Evolutionary conservation across 2,888 invertebrate genomes (phyloP).

Genomic region (Drosophila lutescens): DNA sequence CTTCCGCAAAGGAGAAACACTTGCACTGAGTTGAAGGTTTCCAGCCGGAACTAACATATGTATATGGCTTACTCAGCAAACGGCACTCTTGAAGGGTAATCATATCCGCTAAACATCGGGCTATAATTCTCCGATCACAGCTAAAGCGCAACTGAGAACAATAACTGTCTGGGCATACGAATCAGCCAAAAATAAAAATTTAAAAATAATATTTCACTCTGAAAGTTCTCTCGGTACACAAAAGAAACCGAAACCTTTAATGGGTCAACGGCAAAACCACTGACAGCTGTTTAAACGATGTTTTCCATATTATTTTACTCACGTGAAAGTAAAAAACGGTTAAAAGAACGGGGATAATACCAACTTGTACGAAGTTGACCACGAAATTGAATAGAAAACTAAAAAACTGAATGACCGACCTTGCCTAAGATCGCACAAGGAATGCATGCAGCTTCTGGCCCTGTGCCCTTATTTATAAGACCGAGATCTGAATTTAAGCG

Average conservation of each 20-base stretch:
- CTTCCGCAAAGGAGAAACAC: constrained; percentile 45
- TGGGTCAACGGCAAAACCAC: constrained; percentile 31
- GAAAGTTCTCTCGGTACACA: neutral
- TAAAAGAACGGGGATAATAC: neutral
- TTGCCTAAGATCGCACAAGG: constrained; percentile 7
- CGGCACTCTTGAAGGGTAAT: constrained; percentile 14
- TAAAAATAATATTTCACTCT: neutral
- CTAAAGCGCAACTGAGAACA: constrained; percentile 18
- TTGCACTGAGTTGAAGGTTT: constrained; percentile 37
- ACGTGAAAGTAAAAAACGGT: constrained; percentile 21
- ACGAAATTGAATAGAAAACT: constrained; percentile 1
- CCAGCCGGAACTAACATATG: constrained; percentile 13
- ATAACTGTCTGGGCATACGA: neutral
- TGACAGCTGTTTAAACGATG: constrained; percentile 40
- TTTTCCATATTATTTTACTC: constrained; percentile 14
- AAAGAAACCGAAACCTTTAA: constrained; percentile 9
- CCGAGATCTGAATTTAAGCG: constrained; percentile 13
- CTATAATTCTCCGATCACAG: constrained; percentile 11
- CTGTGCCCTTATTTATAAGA: constrained; percentile 58
- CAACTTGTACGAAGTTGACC: neutral
- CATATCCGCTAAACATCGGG: constrained; percentile 16
- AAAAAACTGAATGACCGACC: constrained; percentile 23
- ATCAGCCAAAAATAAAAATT: neutral
- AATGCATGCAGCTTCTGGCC: constrained; percentile 27
- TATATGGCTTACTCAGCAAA: constrained; percentile 29